Conservation (phyloP, 2,797 vertebrate genomes). For the Emydoidea blandingii region DNA sequence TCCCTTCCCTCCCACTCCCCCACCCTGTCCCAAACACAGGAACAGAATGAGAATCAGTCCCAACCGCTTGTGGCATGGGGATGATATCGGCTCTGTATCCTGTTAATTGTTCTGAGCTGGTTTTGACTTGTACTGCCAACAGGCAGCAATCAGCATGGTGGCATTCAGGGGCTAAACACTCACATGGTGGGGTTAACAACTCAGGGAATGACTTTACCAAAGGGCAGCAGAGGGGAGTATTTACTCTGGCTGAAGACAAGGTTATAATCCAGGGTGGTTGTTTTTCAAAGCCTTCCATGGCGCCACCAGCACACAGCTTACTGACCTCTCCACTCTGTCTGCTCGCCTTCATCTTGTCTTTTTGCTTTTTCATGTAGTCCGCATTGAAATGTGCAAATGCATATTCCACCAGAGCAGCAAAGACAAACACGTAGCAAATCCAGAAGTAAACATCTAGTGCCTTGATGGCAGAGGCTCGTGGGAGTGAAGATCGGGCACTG, state of each 20-base stretch:
- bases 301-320: neutral
- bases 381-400: slow-evolving; percentile 99
- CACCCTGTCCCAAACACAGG: neutral
- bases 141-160: neutral
- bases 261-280: neutral
- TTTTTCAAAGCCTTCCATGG: neutral
- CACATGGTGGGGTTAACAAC: neutral
- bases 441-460: slow-evolving; percentile 98
- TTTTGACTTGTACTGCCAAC: neutral
- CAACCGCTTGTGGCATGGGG: neutral
- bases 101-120: neutral
- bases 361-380: slow-evolving; percentile 95
- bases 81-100: neutral
- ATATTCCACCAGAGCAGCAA: slow-evolving; percentile 96
- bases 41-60: neutral
- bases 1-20: neutral
- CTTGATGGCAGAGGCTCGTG: slow-evolving; percentile 96
- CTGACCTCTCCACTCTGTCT: slow-evolving; percentile 90
- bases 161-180: neutral
- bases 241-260: neutral
- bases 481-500: slow-evolving; percentile 94
- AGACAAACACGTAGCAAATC: slow-evolving; percentile 99
- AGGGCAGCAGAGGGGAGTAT: neutral
- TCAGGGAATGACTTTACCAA: neutral
- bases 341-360: slow-evolving; percentile 90